Evolutionary conservation across 1,140 invertebrate species (phyloP).

Genomic region (Dendroctonus valens): DNA sequence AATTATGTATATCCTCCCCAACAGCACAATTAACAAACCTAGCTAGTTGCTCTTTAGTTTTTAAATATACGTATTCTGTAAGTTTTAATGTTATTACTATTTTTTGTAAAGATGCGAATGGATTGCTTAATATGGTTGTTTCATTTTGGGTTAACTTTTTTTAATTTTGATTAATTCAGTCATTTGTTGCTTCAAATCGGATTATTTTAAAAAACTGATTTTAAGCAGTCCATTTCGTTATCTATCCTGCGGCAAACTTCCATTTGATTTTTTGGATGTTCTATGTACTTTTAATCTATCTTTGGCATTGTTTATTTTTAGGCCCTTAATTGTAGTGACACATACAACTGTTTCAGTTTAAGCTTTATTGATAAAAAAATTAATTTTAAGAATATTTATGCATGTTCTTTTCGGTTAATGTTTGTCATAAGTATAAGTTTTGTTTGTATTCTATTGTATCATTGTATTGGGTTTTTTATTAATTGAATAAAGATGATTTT

Average conservation of each 20-base stretch:
- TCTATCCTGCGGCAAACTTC: slow-evolving; percentile 4
- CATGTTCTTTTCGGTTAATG: slow-evolving; percentile 27
- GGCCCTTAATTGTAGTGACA: slow-evolving; percentile 33
- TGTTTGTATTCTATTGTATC: slow-evolving; percentile 31
- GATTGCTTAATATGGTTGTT: no score
- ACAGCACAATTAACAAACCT: no score
- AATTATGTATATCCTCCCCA: neutral
- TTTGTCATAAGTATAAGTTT: slow-evolving; percentile 33
- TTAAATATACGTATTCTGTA: no score
- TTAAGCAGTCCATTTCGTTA: neutral
- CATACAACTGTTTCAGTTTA: slow-evolving; percentile 38
- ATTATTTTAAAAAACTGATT: no score
- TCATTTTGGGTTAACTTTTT: no score
- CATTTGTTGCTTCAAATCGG: no score
- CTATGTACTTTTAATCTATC: slow-evolving; percentile 6
- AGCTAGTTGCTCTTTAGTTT: no score
- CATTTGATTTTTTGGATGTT: slow-evolving; percentile 14
- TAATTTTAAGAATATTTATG: slow-evolving; percentile 31
- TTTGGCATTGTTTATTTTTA: slow-evolving; percentile 21
- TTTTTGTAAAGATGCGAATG: no score
- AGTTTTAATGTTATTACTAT: no score
- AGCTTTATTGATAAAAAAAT: slow-evolving; percentile 21
- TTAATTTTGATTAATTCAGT: no score
- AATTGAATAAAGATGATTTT: slow-evolving; percentile 35
- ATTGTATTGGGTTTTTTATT: slow-evolving; percentile 32